Conservation (phyloP, 2,797 vertebrate genomes). For the Podarcis lilfordi region DNA sequence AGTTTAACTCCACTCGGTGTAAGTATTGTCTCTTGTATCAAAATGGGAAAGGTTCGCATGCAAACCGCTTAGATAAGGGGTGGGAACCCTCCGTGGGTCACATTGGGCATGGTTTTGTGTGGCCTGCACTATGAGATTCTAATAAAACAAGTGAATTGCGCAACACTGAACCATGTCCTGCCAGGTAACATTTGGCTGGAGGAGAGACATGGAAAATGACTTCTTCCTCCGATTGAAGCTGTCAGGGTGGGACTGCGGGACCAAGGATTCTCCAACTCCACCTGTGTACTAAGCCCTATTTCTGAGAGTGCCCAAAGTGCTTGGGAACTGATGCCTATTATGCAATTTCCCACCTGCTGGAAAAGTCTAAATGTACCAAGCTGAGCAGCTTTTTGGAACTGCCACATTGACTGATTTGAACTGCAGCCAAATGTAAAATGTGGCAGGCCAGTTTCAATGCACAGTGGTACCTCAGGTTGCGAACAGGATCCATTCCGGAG, state of each 20-base stretch:
- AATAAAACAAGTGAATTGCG: neutral
- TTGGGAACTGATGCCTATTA: no score
- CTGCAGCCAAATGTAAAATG: neutral
- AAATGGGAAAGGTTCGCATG: neutral
- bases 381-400: no score
- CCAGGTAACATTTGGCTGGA: neutral
- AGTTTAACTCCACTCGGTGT: constrained; percentile 82
- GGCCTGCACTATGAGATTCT: neutral
- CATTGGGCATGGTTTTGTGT: no score
- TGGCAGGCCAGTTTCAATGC: neutral
- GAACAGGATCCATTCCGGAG: no score
- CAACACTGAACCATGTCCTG: neutral
- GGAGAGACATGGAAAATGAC: neutral
- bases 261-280: neutral
- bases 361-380: no score
- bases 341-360: no score
- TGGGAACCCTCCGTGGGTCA: neutral
- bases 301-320: no score
- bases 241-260: neutral
- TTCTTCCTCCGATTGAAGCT: no score
- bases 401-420: no score
- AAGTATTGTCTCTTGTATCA: constrained; percentile 59
- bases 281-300: no score
- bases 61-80: no score
- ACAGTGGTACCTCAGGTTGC: no score